Base-by-base conservation (phyloP, 2,113 vertebrate genomes). In the Pelmatolapia mariae region DNA sequence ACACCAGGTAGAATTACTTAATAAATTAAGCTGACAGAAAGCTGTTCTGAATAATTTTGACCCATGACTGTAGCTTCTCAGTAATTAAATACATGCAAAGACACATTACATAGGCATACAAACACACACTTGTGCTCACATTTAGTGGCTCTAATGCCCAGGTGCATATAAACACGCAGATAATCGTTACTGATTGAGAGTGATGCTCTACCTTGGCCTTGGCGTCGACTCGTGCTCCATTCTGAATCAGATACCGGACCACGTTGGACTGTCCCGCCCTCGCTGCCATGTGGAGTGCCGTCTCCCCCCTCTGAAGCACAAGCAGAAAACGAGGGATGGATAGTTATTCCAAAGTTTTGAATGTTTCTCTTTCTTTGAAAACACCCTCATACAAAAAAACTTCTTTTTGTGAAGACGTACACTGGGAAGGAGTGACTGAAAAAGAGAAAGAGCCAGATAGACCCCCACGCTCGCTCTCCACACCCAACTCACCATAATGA, bases 231-330 rank as follows among this genome's bases (percentile, higher is more conserved):
- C 96, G 96, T 52, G 98, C 98, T 82, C 99, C 98, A 0, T 98
- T 99, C 85, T 98, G 97, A 47, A 99, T 97, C 93, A 99, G 97
- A 93, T 98, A 98, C 73, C 96, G 97, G 22, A 99, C 98, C 3
- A 99, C 98, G 33, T 98, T 97, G 0, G 98, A 97, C 73, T 99
- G 99, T 86, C 98, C 98, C 1, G 98, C 99, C 45, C 99, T 97
- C 82, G 98, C 98, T 7, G 99, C 99, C 99, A 99, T 99, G 94
- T 99, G 99, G 80, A 99, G 96, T 0, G 99, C 98, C 0, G 99
- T 99, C 94, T 99, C 98, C 90, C 98, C 98, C 93, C 99, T 97
- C 98, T 99, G 95, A n/a, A 90, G 59, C n/a, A 82, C 52, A 68
- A 84, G 86, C 66, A 85, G 63, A 12, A 82, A 54, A 57, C 68